These are phyloP conservation scores for Papilio xuthus DNA, from an alignment of 1,140 invertebrate genomes.

Conservation along the genomic window DNA sequence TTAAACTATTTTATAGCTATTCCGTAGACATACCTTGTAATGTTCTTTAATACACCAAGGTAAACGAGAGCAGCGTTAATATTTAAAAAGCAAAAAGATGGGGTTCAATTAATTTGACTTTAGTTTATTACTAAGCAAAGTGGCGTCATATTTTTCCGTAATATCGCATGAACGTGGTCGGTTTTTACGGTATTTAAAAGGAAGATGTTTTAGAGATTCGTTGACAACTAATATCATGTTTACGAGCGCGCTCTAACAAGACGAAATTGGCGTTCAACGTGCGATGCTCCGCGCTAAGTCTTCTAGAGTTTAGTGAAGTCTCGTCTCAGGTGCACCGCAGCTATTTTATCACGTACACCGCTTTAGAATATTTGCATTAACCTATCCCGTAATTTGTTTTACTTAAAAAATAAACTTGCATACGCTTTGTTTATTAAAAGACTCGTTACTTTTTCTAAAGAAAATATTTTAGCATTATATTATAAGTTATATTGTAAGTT, in stretches of 20 bases:
- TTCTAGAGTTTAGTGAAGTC: constrained; percentile 28
- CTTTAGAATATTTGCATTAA: constrained; percentile 30
- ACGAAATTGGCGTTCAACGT: constrained; percentile 33
- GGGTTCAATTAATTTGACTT: neutral
- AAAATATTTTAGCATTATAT: neutral
- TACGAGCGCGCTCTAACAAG: constrained; percentile 35
- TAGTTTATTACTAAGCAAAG: neutral
- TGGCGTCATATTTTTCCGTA: neutral
- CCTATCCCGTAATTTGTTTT: constrained; percentile 13
- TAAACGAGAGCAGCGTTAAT: neutral
- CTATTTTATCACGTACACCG: constrained; percentile 36
- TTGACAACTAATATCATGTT: constrained; percentile 34
- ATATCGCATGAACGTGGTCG: constrained; percentile 6
- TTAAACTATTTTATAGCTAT: neutral
- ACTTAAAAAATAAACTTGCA: neutral
- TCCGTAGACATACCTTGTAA: neutral
- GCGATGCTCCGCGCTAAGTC: constrained; percentile 24
- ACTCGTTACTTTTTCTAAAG: neutral
- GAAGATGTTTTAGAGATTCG: constrained; percentile 36
- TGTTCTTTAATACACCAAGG: neutral
- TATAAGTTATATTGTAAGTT: too few species aligned
- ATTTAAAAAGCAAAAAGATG: neutral
- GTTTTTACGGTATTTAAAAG: constrained; percentile 27
- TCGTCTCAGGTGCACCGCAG: constrained; percentile 31
- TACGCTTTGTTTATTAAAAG: neutral